Evolutionary conservation across 2,797 vertebrate species (phyloP).

Genomic region (Chaunax sp.): DNA sequence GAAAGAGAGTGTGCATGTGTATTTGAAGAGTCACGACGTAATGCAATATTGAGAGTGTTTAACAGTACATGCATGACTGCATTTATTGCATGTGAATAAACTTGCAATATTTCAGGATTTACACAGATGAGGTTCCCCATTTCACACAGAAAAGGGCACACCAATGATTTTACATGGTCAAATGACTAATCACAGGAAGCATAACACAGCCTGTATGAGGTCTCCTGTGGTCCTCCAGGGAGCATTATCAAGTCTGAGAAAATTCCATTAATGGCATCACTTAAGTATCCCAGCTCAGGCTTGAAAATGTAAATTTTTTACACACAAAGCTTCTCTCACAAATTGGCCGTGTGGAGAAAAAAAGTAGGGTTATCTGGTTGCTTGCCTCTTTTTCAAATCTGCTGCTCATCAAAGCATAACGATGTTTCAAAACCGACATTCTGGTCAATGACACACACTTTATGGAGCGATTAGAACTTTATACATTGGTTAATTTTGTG

Average conservation of each 20-base stretch:
- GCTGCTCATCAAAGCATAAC: conserved; percentile 1
- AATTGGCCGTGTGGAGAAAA: conserved; percentile 11
- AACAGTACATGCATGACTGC: not conserved
- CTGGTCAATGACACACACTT: not conserved
- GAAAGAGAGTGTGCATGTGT: conserved; percentile 10
- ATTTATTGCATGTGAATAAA: conserved; percentile 1
- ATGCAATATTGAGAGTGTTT: conserved; percentile 1
- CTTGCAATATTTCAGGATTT: conserved; percentile 16
- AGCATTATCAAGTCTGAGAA: conserved; percentile 26
- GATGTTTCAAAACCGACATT: conserved; percentile 7
- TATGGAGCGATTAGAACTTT: no score
- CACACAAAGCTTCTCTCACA: conserved; percentile 7
- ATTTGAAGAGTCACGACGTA: conserved; percentile 13
- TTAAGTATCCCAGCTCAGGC: conserved; percentile 9
- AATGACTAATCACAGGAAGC: not conserved
- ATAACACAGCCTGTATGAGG: conserved; percentile 1
- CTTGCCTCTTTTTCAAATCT: conserved; percentile 20
- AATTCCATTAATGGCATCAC: conserved; percentile 20
- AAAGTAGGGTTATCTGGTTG: conserved; percentile 9
- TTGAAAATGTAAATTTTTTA: conserved; percentile 21
- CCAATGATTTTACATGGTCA: not conserved
- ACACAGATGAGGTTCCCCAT: not conserved
- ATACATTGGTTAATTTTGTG: no score
- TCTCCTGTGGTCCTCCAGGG: not conserved
- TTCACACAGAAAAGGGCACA: not conserved